Conservation (phyloP, 1,140 invertebrate genomes). For the Acromyrmex echinatior region DNA sequence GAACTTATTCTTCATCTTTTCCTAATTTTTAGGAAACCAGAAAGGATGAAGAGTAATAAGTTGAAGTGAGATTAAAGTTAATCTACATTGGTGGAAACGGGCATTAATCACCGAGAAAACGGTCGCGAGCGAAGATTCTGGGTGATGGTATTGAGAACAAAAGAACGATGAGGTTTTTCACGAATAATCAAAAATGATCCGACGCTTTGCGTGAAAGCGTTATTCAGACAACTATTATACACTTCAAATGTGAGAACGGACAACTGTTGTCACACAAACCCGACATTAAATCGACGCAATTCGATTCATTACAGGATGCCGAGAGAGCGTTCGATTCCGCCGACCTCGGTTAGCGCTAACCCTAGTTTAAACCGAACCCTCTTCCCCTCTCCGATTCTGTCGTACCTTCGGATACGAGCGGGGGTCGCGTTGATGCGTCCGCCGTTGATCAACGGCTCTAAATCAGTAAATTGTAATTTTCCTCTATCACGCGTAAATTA, state of each 20-base stretch:
- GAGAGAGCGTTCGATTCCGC: constrained; percentile 46
- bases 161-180: neutral
- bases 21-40: too few species aligned
- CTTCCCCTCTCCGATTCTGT: neutral
- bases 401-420: neutral
- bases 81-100: too few species aligned
- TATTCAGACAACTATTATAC: neutral
- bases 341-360: constrained; percentile 46
- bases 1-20: too few species aligned
- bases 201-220: neutral
- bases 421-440: neutral
- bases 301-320: constrained; percentile 16
- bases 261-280: neutral
- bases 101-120: too few species aligned
- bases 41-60: too few species aligned
- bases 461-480: neutral
- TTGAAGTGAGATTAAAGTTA: too few species aligned
- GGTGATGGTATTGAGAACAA: neutral
- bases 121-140: too few species aligned
- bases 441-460: neutral
- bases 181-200: neutral
- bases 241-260: neutral
- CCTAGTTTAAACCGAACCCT: constrained; percentile 37
- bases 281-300: constrained; percentile 3
- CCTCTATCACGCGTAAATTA: constrained; percentile 11